These are phyloP conservation scores for Dendroctonus valens DNA, from an alignment of 1,140 invertebrate genomes.

Conservation along the genomic window DNA sequence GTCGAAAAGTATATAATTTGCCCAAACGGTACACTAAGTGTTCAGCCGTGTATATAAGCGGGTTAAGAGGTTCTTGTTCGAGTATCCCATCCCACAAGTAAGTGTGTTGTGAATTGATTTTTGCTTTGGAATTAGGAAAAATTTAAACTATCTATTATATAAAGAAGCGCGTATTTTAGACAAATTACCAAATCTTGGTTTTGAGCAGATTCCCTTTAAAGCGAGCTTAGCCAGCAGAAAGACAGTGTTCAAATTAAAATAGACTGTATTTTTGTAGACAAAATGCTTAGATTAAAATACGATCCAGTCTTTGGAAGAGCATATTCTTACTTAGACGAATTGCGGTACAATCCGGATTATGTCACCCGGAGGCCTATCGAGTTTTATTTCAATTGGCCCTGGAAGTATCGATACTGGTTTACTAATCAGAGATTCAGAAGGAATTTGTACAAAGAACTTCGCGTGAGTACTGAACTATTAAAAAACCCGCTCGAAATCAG, in stretches of 20 bases:
- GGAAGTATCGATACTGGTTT: conserved; percentile 37
- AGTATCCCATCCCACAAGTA: no score
- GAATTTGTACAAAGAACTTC: conserved; percentile 33
- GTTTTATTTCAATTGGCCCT: conserved; percentile 39
- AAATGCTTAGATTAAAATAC: conserved; percentile 38
- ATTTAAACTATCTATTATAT: no score
- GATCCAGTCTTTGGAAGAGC: conserved; percentile 34
- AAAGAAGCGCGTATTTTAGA: no score
- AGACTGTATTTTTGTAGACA: conserved; percentile 11
- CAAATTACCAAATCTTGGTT: no score
- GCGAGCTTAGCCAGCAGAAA: no score
- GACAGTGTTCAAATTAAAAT: no score
- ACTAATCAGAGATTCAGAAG: conserved; percentile 32
- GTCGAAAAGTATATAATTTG: conserved; percentile 15
- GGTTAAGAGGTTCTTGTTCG: conserved; percentile 4
- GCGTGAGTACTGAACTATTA: conserved; percentile 25
- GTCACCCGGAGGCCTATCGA: conserved; percentile 32
- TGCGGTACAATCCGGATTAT: conserved; percentile 35
- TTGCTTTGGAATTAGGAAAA: no score
- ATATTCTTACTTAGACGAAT: conserved; percentile 27
- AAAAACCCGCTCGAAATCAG: no score
- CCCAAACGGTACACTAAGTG: conserved; percentile 17
- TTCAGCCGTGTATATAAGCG: conserved; percentile 12
- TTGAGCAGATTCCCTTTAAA: no score
- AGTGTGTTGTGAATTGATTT: no score